A percentile compares a stretch with the other conserved stretches of the same genome.
Evolutionary conservation across 2,113 vertebrate genomes (phyloP).

Genomic region (Brachirus orientalis): DNA sequence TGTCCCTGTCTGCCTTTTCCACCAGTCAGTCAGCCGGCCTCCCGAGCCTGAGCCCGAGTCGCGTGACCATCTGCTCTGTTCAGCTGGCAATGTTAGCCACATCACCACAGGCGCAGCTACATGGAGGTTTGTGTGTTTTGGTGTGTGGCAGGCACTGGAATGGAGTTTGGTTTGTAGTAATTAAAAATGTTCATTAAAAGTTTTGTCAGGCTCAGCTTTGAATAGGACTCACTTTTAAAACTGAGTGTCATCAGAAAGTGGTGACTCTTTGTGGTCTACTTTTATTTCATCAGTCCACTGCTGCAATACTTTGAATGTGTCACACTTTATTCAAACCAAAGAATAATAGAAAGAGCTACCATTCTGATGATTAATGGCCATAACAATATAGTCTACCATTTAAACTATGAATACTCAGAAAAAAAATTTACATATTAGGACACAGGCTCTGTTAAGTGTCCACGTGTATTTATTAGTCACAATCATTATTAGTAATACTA

Average conservation of each 20-base stretch:
- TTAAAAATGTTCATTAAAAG: slow-evolving; percentile 49
- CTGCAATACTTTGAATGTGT: too few relatives aligned
- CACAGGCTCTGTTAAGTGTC: too few relatives aligned
- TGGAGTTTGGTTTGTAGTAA: slow-evolving; percentile 28
- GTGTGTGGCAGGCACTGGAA: neutral
- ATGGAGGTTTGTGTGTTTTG: slow-evolving; percentile 3
- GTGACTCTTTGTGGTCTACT: neutral
- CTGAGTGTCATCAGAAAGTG: neutral
- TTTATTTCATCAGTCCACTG: neutral
- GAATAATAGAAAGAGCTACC: too few relatives aligned
- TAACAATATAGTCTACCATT: too few relatives aligned
- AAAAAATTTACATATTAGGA: too few relatives aligned
- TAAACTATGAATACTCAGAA: too few relatives aligned
- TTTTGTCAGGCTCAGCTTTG: slow-evolving; percentile 28
- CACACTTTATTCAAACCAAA: too few relatives aligned
- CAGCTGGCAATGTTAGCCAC: slow-evolving; percentile 33
- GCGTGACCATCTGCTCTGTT: slow-evolving; percentile 57
- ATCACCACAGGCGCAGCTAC: slow-evolving; percentile 15
- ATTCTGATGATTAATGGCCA: too few relatives aligned
- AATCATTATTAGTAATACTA: too few relatives aligned
- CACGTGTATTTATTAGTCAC: too few relatives aligned
- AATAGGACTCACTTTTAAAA: slow-evolving; percentile 13
- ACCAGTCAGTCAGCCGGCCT: slow-evolving; percentile 19
- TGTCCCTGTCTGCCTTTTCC: slow-evolving; percentile 38
- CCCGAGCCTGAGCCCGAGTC: slow-evolving; percentile 31